Base-by-base conservation (phyloP, 2,888 invertebrate species). In the Hirtodrosophila confusa region DNA sequence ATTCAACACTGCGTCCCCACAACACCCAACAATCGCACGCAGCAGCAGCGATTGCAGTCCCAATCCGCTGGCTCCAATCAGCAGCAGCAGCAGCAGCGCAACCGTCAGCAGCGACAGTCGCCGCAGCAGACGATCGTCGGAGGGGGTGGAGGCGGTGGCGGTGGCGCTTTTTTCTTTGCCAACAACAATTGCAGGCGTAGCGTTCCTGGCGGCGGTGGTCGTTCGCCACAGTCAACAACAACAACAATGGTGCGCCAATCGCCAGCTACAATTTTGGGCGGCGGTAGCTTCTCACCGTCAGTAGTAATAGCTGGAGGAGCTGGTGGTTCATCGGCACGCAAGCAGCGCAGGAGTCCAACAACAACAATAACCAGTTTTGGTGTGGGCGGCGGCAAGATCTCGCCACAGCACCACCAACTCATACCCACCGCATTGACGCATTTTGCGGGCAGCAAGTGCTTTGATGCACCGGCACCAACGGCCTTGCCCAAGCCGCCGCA, bases 401-500 rank as follows among this genome's bases (percentile, higher is more conserved):
- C 89, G 77, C 90, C 91, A 60, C 90, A 90, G 68, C 84, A 89
- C 50, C 17, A 27, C 27, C 78, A 79, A 76, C 84, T 90, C 68
- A 84, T 91, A 88, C 90, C 91, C 89, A 90, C 90, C 87, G 91
- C 90, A 75, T 85, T 91, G 71, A 90, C 91, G 82, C 91, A 91
- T 88, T 92, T 92, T 90, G 96, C 96, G 74, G 96, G 94, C 89
- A 95, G 96, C 90, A 96, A 96, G 91, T 96, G 96, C 93, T 95
- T 95, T 88, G 95, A 95, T 80, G 95, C 96, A 56, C 96, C 96
- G 50, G 94, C 95, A 61, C 95, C 96, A 43, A 94, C 94, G 80
- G 94, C 95, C 72, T 92, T 96, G 88, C 96, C 96, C 64, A 95
- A 94, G 90, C 96, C 96, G 84, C 96, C 96, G 64, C 93, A 93